Conservation (phyloP, 2,113 vertebrate species). For the Salvelinus namaycush region DNA sequence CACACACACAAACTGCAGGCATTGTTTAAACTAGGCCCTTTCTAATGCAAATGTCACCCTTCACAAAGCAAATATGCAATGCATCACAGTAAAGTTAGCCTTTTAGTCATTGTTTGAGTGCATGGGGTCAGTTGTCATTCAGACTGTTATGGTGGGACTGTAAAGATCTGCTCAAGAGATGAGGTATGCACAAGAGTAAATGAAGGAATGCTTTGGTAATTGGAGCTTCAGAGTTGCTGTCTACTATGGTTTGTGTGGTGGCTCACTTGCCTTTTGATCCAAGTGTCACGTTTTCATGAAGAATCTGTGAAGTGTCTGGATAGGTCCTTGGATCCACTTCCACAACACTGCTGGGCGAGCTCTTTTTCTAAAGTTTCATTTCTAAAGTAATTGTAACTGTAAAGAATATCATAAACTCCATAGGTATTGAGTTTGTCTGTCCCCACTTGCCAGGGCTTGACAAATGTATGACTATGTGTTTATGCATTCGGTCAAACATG, state of each 20-base stretch:
- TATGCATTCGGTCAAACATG: constrained; percentile 38
- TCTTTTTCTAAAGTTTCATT: background rate
- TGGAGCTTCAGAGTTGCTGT: constrained; percentile 1
- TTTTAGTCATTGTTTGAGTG: background rate
- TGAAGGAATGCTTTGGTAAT: background rate
- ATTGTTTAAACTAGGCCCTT: background rate
- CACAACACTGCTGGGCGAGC: background rate
- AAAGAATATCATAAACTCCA: background rate
- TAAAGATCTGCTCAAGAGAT: background rate
- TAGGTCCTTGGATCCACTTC: background rate
- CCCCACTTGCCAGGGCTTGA: background rate
- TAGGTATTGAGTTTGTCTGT: background rate
- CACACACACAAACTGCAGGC: background rate
- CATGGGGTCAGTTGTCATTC: background rate
- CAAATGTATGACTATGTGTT: constrained; percentile 23
- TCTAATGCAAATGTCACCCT: background rate
- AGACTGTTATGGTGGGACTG: background rate
- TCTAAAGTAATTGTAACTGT: background rate
- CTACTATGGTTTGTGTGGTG: background rate
- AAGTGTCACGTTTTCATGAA: constrained; percentile 19
- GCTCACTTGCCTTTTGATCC: constrained; percentile 29
- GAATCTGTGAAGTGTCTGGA: constrained; percentile 16
- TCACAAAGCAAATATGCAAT: background rate
- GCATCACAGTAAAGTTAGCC: background rate
- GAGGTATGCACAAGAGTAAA: background rate